Conservation (phyloP, 2,797 vertebrate species). For the Sciurus carolinensis region DNA sequence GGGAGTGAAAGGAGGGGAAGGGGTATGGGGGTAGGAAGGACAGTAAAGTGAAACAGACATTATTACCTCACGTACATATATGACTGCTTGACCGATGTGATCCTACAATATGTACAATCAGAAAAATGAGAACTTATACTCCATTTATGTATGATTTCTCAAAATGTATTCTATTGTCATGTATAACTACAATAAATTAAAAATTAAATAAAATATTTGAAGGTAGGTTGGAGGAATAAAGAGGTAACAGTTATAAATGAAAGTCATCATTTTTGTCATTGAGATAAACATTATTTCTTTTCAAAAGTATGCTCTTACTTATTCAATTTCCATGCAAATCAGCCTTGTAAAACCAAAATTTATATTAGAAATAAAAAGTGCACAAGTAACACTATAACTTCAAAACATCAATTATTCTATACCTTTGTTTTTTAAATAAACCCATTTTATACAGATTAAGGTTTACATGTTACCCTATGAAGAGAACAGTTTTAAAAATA, state of each 20-base stretch:
- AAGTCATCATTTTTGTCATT: background rate
- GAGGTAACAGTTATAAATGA: background rate
- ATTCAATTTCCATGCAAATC: background rate
- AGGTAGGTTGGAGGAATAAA: background rate
- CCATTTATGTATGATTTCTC: no score
- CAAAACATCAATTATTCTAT: background rate
- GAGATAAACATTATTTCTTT: background rate
- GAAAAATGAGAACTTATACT: no score
- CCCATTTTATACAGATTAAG: background rate
- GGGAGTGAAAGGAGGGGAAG: no score
- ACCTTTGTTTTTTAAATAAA: constrained; percentile 28
- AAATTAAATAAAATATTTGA: background rate
- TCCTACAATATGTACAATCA: no score
- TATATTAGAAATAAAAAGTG: background rate
- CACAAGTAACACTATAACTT: background rate
- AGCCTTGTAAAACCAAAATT: constrained; percentile 40
- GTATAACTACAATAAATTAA: no score
- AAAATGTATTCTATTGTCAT: no score
- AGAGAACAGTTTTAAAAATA: background rate
- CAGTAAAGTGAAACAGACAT: no score
- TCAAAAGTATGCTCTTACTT: background rate
- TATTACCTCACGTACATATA: no score
- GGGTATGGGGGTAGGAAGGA: no score
- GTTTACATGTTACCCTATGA: background rate
- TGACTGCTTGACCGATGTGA: no score